Percentiles rank a stretch among this genome's conserved stretches.
phyloP scores from a whole-genome alignment of 2,113 vertebrate genomes.

The Sturnira hondurensis region DNA sequence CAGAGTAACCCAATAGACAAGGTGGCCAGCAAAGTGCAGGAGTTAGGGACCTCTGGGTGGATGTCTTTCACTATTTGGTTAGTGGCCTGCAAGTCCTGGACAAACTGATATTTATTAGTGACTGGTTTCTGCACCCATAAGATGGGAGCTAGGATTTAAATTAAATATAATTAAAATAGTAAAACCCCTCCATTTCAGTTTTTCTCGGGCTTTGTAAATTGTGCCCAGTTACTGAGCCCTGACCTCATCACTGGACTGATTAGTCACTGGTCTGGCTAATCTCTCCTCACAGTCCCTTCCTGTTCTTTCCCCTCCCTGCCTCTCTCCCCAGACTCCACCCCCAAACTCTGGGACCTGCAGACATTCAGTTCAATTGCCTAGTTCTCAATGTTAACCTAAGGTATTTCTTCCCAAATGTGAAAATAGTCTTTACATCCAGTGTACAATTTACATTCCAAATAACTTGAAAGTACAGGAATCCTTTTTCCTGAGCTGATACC shows the following conservation, averaged over 20 bases:
- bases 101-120: neutral
- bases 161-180: neutral
- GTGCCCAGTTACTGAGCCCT: neutral
- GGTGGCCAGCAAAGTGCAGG: neutral
- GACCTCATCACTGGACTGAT: neutral
- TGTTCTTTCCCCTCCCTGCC: neutral
- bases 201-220: neutral
- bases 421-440: slow-evolving; percentile 17
- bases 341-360: neutral
- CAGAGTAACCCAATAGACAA: neutral
- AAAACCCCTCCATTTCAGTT: neutral
- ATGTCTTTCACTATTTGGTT: neutral
- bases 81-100: neutral
- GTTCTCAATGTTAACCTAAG: slow-evolving; percentile 28
- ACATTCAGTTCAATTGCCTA: neutral
- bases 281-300: neutral
- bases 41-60: neutral
- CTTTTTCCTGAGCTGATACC: neutral
- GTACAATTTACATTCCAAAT: neutral
- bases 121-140: neutral
- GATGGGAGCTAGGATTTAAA: neutral
- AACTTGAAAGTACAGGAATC: neutral
- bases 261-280: neutral
- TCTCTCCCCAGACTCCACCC: neutral
- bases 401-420: slow-evolving; percentile 14